Evolutionary conservation across 2,797 vertebrate genomes (phyloP).

Genomic region (Sebastes flavidus): DNA sequence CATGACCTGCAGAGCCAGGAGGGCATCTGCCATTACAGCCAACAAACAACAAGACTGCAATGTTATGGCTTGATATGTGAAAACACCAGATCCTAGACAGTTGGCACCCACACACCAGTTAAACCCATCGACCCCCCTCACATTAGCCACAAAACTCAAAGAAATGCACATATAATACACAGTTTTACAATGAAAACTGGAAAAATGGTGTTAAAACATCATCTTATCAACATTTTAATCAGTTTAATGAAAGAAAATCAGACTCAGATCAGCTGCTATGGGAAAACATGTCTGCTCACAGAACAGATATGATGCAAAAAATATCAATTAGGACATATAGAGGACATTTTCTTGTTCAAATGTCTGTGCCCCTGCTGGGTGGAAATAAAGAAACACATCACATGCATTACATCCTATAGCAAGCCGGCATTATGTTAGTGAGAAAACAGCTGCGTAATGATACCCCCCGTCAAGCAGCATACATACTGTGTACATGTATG

Average conservation of each 20-base stretch:
- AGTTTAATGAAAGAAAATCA: background rate
- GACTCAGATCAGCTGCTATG: background rate
- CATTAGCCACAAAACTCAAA: background rate
- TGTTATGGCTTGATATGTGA: background rate
- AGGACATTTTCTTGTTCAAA: conserved; percentile 7
- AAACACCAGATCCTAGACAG: conserved; percentile 2
- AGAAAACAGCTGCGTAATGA: conserved; percentile 33
- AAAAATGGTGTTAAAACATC: background rate
- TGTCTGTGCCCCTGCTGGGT: background rate
- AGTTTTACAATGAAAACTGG: background rate
- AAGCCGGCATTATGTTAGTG: background rate
- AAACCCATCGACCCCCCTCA: background rate
- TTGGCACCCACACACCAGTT: background rate
- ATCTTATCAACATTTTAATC: background rate
- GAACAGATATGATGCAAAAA: background rate
- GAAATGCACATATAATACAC: background rate
- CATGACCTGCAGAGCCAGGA: background rate
- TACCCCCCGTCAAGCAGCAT: conserved; percentile 9
- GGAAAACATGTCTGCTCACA: conserved; percentile 10
- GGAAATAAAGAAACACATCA: background rate
- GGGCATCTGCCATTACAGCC: background rate
- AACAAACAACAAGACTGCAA: background rate
- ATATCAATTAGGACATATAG: conserved; percentile 1
- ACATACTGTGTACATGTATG: background rate
- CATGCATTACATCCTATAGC: background rate